Base-by-base conservation (phyloP, 2,113 vertebrate species). In the Columba livia region DNA sequence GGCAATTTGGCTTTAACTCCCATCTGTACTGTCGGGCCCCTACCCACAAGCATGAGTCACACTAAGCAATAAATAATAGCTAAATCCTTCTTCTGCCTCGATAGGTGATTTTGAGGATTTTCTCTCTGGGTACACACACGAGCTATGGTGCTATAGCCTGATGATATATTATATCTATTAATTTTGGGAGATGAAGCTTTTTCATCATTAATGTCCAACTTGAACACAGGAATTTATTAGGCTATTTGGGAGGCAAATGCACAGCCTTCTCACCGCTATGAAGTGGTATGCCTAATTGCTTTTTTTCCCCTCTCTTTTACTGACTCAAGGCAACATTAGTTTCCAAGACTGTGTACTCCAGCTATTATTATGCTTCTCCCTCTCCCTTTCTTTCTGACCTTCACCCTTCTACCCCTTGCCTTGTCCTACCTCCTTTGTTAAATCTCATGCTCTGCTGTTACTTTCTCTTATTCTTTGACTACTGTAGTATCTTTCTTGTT, bases 31-130 rank as follows among this genome's bases (percentile, higher is more conserved):
- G 78, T 80, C 3, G 42, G 2, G 40, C 58, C 56, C 90, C 36
- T 70, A 11, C 96, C 90, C 81, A 90, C 77, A 69, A 67, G 94
- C 42, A 88, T 95, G 88, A 95, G 74, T 90, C 94, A 94, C 73
- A 42, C 75, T 60, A 54, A 93, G 75, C 73, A 92, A 88, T 94
- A 95, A 95, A 90, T 95, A 91, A 72, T 60, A 85, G 85, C 72
- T 77, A 74, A 89, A 94, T 92, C 86, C 79, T 57, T 54, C 84
- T 70, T 42, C 38, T 50, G 66, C 89, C 66, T 77, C 7, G 15
- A 48, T 40, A 89, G 85, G 73, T 85, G 81, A 90, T 94, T 84
- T 47, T 93, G 79, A 69, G 70, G 67, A 88, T 88, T 90, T 95
- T 96, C 87, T 91, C 66, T 75, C 71, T 81, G 60, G 3, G 3